Evolutionary conservation across 2,113 vertebrate species (phyloP), one percentile per base, ranked within the genome.

Genomic region (Prinia subflava): DNA sequence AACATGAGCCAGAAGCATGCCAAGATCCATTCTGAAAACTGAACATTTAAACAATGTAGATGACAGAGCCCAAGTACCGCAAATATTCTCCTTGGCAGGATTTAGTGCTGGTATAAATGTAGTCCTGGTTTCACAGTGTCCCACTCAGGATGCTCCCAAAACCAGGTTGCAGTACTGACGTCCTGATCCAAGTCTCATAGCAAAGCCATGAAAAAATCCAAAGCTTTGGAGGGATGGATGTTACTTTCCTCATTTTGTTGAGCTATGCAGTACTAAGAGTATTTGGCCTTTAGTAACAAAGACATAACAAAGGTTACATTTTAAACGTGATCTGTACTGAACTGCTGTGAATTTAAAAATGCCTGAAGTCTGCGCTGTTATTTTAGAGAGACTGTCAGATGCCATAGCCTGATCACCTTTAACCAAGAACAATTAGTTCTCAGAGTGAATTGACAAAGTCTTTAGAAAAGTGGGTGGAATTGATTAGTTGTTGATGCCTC

Each of bases 381-480:
- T 70, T 90, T 73, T 50, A 70, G 33, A 85, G 28, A 35, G 2
- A 62, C 9, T 74, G 42, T 85, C 52, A 70, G 59, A 86, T 31
- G 22, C 56, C 88, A 59, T 30, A 90, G 17, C 39, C 82, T 81
- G 33, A 70, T 59, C 63, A 81, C 47, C 75, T 91, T 88, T 92
- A 90, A 83, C 31, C 1, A 7, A 76, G 52, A 95, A 50, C 46
- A 95, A 71, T 79, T 37, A 79, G 10, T 62, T 79, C 60, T 87
- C 46, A 86, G 8, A 94, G 11, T 0, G 16, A 89, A 68, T 92
- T 94, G 94, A 76, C 68, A 55, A 71, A 77, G 55, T 53, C 75
- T 90, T 88, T 82, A 79, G 68, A 62, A 55, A 79, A 82, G 53
- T 88, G 53, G 31, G 64, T 89, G 71, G 83, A 95, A 90, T 92